Conservation (phyloP, 2,113 vertebrate species). For the Varanus komodoensis region DNA sequence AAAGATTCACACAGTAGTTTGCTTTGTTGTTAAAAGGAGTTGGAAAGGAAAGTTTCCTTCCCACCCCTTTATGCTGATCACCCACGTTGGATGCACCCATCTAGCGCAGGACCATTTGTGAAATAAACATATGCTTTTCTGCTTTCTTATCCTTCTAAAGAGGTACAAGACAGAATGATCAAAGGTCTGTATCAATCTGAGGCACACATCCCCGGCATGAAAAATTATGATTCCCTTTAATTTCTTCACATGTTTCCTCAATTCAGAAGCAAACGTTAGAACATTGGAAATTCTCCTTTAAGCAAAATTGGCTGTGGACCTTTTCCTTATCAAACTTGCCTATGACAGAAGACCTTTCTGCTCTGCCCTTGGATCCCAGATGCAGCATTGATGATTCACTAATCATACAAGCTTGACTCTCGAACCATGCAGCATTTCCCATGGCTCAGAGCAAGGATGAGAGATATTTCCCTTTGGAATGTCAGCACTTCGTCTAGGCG, state of each 20-base stretch:
- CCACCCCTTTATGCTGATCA: conserved; percentile 60
- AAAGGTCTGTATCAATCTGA: not conserved
- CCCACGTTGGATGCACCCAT: conserved; percentile 47
- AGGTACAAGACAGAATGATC: not conserved
- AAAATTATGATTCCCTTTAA: not conserved
- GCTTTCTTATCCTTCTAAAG: not conserved
- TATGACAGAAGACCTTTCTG: not conserved
- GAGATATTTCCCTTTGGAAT: not conserved
- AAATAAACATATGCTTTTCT: not conserved
- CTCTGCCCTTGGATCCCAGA: no score
- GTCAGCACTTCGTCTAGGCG: not conserved
- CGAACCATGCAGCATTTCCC: not conserved
- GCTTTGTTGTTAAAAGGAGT: conserved; percentile 68
- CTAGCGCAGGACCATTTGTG: not conserved
- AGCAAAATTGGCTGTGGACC: not conserved
- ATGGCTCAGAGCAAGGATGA: not conserved
- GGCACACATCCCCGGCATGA: not conserved
- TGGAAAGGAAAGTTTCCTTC: conserved; percentile 40
- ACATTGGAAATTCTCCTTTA: not conserved
- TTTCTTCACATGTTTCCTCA: not conserved
- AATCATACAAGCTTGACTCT: not conserved
- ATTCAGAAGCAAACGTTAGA: not conserved
- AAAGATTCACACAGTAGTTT: conserved; percentile 69
- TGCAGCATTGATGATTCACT: no score
- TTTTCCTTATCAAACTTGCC: not conserved